These are phyloP conservation scores for Zosterops pallidus DNA, from an alignment of 2,113 vertebrate genomes.

Conservation along the genomic window DNA sequence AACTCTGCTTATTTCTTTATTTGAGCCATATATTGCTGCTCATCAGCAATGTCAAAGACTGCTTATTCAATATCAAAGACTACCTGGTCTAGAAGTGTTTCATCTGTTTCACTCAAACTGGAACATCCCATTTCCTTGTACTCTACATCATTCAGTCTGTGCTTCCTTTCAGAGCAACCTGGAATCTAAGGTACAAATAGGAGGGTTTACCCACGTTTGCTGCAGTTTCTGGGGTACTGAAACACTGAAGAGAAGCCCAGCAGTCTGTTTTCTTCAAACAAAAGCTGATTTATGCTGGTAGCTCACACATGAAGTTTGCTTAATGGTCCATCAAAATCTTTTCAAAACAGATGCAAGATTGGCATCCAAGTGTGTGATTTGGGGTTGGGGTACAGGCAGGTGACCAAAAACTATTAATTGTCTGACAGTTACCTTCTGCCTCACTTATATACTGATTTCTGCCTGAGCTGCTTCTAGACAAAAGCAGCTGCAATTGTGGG, in stretches of 20 bases:
- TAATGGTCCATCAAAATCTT: background rate
- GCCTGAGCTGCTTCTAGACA: background rate
- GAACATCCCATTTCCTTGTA: background rate
- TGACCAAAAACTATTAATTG: background rate
- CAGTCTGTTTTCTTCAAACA: background rate
- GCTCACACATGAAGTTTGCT: background rate
- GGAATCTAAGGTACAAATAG: background rate
- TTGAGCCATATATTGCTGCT: background rate
- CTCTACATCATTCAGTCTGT: rapidly evolving
- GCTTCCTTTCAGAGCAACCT: background rate
- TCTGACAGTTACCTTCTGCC: constrained; percentile 5
- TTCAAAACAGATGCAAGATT: background rate
- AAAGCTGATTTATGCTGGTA: background rate
- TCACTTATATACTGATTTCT: background rate
- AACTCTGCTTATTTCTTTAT: background rate
- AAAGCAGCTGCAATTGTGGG: background rate
- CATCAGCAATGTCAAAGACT: background rate
- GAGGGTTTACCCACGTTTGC: background rate
- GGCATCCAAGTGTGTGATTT: constrained; percentile 12
- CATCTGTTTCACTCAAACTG: rapidly evolving
- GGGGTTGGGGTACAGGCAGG: background rate
- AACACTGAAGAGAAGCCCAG: background rate
- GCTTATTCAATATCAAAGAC: background rate
- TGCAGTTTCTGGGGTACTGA: background rate
- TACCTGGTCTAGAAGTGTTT: background rate